Evolutionary conservation across 2,113 vertebrate species (phyloP).

Genomic region (Taxidea taxus): DNA sequence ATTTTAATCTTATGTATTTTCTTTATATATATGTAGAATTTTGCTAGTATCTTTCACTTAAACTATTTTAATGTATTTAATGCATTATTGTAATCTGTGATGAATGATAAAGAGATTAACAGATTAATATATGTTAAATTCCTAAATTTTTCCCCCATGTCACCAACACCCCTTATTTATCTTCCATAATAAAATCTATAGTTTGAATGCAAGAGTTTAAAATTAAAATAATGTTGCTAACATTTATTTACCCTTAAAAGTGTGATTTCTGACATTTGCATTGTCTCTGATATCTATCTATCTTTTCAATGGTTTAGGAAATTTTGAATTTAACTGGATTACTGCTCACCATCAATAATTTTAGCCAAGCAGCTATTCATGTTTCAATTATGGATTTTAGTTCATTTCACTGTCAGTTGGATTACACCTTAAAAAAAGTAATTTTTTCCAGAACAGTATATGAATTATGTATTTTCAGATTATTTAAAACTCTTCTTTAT

Average conservation of each 20-base stretch:
- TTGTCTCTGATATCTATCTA: neutral
- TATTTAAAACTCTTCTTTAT: neutral
- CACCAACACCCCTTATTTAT: neutral
- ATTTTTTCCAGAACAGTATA: neutral
- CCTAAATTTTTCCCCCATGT: neutral
- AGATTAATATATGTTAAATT: neutral
- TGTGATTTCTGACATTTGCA: neutral
- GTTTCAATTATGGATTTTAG: neutral
- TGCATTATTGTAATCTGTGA: neutral
- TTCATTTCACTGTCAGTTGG: neutral
- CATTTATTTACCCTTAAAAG: neutral
- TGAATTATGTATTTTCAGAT: neutral
- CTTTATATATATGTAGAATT: neutral
- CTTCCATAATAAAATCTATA: neutral
- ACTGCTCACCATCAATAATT: neutral
- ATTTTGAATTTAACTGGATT: neutral
- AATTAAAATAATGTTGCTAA: neutral
- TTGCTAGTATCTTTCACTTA: neutral
- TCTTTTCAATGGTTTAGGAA: neutral
- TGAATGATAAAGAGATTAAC: neutral
- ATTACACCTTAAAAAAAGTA: neutral
- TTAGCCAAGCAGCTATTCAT: neutral
- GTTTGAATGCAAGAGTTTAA: neutral
- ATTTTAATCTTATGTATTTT: neutral
- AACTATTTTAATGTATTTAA: neutral